Percentiles rank a stretch among this genome's conserved stretches.
Evolutionary conservation across 2,888 invertebrate genomes (phyloP).

Genomic region (Petrolisthes cinctipes): DNA sequence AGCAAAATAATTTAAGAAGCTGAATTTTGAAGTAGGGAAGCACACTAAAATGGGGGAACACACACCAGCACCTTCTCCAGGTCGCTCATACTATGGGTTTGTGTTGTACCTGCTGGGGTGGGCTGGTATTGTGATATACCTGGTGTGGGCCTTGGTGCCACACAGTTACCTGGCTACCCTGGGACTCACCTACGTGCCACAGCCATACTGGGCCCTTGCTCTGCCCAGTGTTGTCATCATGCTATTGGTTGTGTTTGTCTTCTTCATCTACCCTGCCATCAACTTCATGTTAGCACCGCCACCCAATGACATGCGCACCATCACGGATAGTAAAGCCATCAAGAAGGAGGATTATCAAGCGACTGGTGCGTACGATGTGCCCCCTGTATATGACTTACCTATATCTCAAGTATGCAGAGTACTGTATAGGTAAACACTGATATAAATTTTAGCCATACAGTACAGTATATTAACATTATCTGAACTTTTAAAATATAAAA

Average conservation of each 20-base stretch:
- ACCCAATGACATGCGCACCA: slow-evolving; percentile 57
- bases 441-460: too few species aligned
- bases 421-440: slow-evolving; percentile 28
- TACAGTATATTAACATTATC: too few species aligned
- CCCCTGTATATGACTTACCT: slow-evolving; percentile 58
- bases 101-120: slow-evolving; percentile 61
- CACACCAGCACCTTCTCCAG: slow-evolving; percentile 60
- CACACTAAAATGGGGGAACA: slow-evolving; percentile 50
- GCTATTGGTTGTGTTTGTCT: slow-evolving; percentile 53
- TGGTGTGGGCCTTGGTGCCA: slow-evolving; percentile 61
- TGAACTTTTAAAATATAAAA: too few species aligned
- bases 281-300: slow-evolving; percentile 53
- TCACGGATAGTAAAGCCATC: slow-evolving; percentile 52
- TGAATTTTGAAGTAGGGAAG: too few species aligned
- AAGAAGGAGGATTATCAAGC: slow-evolving; percentile 38
- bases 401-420: slow-evolving; percentile 59
- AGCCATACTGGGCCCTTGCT: slow-evolving; percentile 63
- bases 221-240: slow-evolving; percentile 58
- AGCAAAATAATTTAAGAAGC: not conserved
- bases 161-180: slow-evolving; percentile 54
- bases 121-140: slow-evolving; percentile 55
- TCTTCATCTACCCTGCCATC: slow-evolving; percentile 60
- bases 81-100: slow-evolving; percentile 64
- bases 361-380: slow-evolving; percentile 36
- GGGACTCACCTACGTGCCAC: slow-evolving; percentile 63